Evolutionary conservation across 2,113 vertebrate species (phyloP).

Genomic region (Coracopsis vasa): DNA sequence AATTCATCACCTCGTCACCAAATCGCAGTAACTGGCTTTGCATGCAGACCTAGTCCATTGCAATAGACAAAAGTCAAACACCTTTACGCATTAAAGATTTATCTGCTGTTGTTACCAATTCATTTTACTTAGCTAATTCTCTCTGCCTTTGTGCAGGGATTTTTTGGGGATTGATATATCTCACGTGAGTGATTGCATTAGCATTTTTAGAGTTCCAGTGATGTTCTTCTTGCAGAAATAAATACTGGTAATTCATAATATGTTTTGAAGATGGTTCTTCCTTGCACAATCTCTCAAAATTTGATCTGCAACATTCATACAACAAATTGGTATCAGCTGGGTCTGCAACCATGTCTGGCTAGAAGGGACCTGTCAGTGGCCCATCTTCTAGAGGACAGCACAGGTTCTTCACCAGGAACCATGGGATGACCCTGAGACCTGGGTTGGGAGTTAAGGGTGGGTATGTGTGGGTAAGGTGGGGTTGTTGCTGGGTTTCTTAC

Average conservation of each 20-base stretch:
- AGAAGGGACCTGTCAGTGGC: not conserved
- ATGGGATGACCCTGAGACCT: not conserved
- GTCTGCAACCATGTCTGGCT: not conserved
- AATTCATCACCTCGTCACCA: not conserved
- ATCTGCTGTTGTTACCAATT: not conserved
- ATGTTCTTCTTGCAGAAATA: not conserved
- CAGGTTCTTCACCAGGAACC: not conserved
- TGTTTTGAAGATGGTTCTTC: not conserved
- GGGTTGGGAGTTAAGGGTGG: not conserved
- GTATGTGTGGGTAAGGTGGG: not conserved
- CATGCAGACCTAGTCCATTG: not conserved
- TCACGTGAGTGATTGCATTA: not conserved
- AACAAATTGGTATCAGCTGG: not conserved
- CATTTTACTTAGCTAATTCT: not conserved
- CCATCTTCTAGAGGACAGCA: not conserved
- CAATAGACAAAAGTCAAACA: not conserved
- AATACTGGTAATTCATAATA: not conserved
- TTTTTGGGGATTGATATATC: not conserved
- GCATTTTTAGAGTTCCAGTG: not conserved
- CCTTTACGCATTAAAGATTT: rapidly evolving
- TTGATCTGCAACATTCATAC: not conserved
- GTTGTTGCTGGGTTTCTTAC: not conserved
- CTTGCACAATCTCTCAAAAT: not conserved
- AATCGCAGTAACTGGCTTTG: not conserved
- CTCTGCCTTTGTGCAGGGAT: rapidly evolving